Evolutionary conservation across 2,888 invertebrate species (phyloP), one percentile per base, ranked within the genome.

Genomic region (Laspeyria flexula): DNA sequence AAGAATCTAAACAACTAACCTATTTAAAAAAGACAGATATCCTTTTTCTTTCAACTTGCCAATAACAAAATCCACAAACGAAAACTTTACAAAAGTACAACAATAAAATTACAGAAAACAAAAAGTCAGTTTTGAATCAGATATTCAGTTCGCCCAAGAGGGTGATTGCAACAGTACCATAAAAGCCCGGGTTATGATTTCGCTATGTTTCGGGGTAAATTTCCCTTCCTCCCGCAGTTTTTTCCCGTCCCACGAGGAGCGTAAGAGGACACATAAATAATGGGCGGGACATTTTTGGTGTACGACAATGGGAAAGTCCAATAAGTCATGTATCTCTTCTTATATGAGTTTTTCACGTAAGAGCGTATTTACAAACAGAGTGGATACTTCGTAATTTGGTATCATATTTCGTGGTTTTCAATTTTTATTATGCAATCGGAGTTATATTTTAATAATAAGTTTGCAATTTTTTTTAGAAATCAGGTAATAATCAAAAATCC

Each of bases 201-300:
- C 43, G 12, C 39, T 49, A 42, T 54, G 35, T 48, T 35, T 34
- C 49, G 38, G 46, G 56, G 34, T 45, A 30, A 60, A 50, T 51
- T 66, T 46, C 18, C 15, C 23, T 23, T 37, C 21, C 9, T 25
- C 40, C 49, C 39, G 38, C 23, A 25, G 5, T 43, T 65, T 65
- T 60, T 62, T 41, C 15, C 6, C 1, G 10, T 34, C 64, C 60
- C 45, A 7, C 13, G 51, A 40, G 39, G 18, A 13, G 15, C 41
- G 35, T 44, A 29, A 40, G 34, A 34, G 50, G 15, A 45, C 39
- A 55, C 54, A 68, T 66, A 68, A 65, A 65, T 68, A 65, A 68
- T 53, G 52, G 47, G 27, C 39, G 48, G 49, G 57, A 48, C 46
- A 31, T 41, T 18, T 25, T 2, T 12, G n/a, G 30, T 27, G 38